Evolutionary conservation across 2,113 vertebrate species (phyloP), one percentile per base, ranked within the genome.

Genomic region (human): DNA sequence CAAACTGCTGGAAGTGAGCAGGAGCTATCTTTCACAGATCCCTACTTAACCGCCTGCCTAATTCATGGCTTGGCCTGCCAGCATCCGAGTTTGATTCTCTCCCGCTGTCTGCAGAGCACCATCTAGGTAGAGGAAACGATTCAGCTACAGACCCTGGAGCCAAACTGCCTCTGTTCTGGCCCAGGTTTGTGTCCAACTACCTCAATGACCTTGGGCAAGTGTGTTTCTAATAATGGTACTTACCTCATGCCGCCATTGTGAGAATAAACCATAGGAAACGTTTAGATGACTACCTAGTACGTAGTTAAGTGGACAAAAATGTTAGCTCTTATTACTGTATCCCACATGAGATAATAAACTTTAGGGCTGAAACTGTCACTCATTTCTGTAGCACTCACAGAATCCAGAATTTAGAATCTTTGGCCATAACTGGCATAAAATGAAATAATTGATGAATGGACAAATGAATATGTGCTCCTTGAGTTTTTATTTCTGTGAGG

Each of bases 401-500:
- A 84, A 43, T 57, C 45, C 73, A 89, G 93, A 79, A 43, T 90
- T 6, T 90, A 79, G 59, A 72, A 55, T 92, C 70, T 84, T 81
- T 61, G 17, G 20, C 35, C 32, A 38, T 57, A 30, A 40, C 59
- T 57, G 13, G 61, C 40, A 86, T 94, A 76, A 89, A 64, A 72
- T 55, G 27, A 92, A 70, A 70, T 83, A 86, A 75, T 38, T 94
- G 35, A 38, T 81, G 50, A 92, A 70, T 84, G 9, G 10, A 61
- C 52, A 5, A 93, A 57, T 85, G 40, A 91, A 50, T 76, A 43
- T 40, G 14, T 38, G 2, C 7, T 64, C 40, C 52, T 86, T 92
- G 30, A 90, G 82, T 92, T 95, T 96, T 96, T 87, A 73, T 86
- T 94, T 79, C 66, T 93, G n/a, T 75, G 16, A 11, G 9, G 38